Evolutionary conservation across 2,888 invertebrate species (phyloP), one percentile per base, ranked within the genome.

Genomic region (Aplocera efformata): DNA sequence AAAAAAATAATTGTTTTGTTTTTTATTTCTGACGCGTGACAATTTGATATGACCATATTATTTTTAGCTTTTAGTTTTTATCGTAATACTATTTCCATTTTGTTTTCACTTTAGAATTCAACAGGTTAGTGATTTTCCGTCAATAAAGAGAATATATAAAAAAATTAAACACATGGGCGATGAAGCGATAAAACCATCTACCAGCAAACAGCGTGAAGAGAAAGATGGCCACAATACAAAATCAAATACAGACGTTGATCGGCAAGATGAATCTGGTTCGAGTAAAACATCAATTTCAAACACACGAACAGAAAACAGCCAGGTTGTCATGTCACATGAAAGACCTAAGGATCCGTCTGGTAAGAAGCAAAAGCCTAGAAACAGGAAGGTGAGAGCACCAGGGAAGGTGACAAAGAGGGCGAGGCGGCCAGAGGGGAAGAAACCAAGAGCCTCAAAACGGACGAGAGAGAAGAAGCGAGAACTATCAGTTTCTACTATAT

Each of bases 351-450:
- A 46, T 0, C 7, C 40, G 6, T n/a, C 49, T 3, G 40, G 22
- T 7, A 60, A 59, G 24, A 48, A 58, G 9, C 3, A 47, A 6
- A 66, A 60, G 30, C 11, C 28, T 2, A 31, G 55, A 36, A 71
- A 56, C 50, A 62, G 51, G 31, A 50, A 30, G 7, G 42, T 24
- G 5, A 23, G 26, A 17, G 6, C 49, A 31, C 3, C 42, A 24
- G 73, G 74, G 0, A 58, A 66, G 13, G 56, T 79, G 1, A 55
- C 59, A 1, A 80, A 80, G 41, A 58, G 63, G 10, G 52, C 56
- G 5, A 34, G 58, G 1, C 54, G 62, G 23, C 39, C 1, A 50
- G 63, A 21, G 59, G 61, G 6, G 52, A 56, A 1, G 8, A 43
- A 0, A 8, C 31, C 6, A 21, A 63, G 62, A 25, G 66, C 53